Percentiles rank a stretch among this genome's conserved stretches.
Conservation (phyloP, 2,797 vertebrate species). For the Hydrolagus colliei region DNA sequence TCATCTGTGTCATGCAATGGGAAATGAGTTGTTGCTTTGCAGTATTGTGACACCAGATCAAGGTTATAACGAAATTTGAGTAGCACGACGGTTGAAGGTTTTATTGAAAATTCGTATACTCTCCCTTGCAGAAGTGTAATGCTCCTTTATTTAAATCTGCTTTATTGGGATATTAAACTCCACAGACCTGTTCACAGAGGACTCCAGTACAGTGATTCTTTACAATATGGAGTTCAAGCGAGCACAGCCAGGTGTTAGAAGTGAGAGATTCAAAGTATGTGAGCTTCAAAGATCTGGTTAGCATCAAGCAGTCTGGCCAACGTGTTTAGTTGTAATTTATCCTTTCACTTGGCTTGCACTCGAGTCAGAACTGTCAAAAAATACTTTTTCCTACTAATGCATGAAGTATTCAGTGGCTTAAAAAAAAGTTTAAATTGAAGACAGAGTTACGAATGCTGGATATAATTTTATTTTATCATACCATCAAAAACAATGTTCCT, state of each 20-base stretch:
- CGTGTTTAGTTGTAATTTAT: neutral
- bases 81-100: too few species aligned
- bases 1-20: too few species aligned
- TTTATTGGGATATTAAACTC: too few species aligned
- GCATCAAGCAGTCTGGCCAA: neutral
- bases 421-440: neutral
- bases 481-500: neutral
- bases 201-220: too few species aligned
- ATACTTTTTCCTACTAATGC: neutral
- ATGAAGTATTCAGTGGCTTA: neutral
- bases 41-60: too few species aligned
- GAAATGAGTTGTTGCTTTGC: too few species aligned
- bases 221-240: too few species aligned
- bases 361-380: neutral
- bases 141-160: too few species aligned
- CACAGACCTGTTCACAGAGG: too few species aligned
- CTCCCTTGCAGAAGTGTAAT: too few species aligned
- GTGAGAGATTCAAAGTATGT: neutral
- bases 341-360: neutral
- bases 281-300: constrained; percentile 12
- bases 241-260: neutral
- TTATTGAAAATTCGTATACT: too few species aligned
- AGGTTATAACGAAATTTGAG: too few species aligned
- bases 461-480: neutral
- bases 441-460: neutral